phyloP scores from a whole-genome alignment of 2,888 invertebrate genomes.

The Limnephilus lunatus region DNA sequence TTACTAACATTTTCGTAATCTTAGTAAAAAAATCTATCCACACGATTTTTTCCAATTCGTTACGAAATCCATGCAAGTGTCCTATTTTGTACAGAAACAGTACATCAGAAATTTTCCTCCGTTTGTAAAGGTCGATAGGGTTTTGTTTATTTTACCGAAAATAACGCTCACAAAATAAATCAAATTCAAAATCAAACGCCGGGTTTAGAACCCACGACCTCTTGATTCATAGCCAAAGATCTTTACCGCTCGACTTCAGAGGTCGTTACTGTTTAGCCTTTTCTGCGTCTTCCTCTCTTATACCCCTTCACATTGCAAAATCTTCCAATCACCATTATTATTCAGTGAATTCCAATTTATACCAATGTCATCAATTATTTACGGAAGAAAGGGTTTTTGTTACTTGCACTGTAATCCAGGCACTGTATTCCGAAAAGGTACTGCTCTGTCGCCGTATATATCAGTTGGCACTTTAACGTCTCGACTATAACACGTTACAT shows the following conservation, averaged over 20 bases:
- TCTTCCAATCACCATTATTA: constrained; percentile 2
- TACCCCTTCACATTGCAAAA: not conserved
- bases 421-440: constrained; percentile 8
- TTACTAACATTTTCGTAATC: too few species aligned
- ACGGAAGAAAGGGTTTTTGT: not conserved
- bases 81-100: too few species aligned
- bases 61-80: too few species aligned
- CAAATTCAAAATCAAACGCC: not conserved
- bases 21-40: too few species aligned
- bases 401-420: not conserved
- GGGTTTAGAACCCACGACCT: not conserved
- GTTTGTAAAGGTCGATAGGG: too few species aligned
- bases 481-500: not conserved
- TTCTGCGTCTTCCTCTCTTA: not conserved
- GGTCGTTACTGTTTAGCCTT: too few species aligned
- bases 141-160: too few species aligned
- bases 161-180: too few species aligned
- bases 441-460: constrained; percentile 7
- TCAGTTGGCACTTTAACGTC: constrained; percentile 6
- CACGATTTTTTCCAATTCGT: too few species aligned
- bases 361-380: not conserved
- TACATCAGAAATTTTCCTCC: too few species aligned
- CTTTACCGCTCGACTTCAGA: not conserved
- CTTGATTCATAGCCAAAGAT: not conserved
- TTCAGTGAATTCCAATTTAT: not conserved